phyloP scores from a whole-genome alignment of 1,140 invertebrate genomes.

The Lepidurus apus region DNA sequence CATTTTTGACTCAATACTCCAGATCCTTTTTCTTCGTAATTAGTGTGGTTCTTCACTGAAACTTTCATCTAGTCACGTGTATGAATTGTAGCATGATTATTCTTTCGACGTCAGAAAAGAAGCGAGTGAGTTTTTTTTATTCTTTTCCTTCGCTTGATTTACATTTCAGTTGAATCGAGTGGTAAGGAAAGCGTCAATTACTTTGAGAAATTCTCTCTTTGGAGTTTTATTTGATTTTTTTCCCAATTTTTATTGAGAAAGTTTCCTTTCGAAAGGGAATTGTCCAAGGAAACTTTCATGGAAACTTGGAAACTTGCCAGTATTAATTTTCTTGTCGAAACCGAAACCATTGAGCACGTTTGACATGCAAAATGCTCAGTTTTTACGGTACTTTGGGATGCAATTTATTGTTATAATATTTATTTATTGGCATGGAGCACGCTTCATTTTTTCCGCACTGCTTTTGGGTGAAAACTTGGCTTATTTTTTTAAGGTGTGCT shows the following conservation, averaged over 20 bases:
- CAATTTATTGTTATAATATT: background rate
- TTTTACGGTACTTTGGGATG: background rate
- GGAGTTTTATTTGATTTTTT: background rate
- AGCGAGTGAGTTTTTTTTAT: background rate
- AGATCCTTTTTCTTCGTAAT: constrained; percentile 5
- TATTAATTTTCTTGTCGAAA: too few relatives aligned
- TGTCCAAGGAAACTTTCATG: too few relatives aligned
- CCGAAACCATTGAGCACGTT: background rate
- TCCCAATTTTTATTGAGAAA: background rate
- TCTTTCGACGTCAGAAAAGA: background rate
- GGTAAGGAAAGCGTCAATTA: background rate
- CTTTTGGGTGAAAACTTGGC: background rate
- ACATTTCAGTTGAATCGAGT: constrained; percentile 15
- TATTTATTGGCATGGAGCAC: background rate
- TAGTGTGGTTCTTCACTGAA: constrained; percentile 23
- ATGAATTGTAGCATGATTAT: background rate
- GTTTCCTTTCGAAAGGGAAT: background rate
- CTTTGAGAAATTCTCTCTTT: background rate
- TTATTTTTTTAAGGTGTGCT: background rate
- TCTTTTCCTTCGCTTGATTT: constrained; percentile 17
- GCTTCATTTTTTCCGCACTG: background rate
- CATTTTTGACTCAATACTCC: background rate
- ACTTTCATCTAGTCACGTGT: constrained; percentile 19
- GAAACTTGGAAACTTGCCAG: too few relatives aligned
- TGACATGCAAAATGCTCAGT: background rate